Evolutionary conservation across 2,888 invertebrate species (phyloP).

Genomic region (Xestia c-nigrum): DNA sequence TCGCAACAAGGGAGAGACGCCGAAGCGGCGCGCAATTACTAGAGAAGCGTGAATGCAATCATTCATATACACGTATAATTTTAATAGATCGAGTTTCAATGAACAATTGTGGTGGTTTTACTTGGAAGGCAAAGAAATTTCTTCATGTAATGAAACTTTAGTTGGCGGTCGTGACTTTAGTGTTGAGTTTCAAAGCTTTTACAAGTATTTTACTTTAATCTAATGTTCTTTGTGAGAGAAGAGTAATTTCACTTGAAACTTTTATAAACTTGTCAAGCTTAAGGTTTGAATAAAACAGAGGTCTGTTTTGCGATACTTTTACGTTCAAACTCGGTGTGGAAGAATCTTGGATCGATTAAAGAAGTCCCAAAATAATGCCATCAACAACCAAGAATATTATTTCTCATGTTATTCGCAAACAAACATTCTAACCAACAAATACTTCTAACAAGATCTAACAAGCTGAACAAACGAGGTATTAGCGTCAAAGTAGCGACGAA

Average conservation of each 20-base stretch:
- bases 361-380: background rate
- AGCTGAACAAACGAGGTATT: slow-evolving; percentile 49
- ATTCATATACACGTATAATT: slow-evolving; percentile 56
- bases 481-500: slow-evolving; percentile 39
- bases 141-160: slow-evolving; percentile 37
- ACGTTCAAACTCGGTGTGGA: too few relatives aligned
- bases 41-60: slow-evolving; percentile 64
- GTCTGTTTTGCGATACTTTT: background rate
- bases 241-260: slow-evolving; percentile 7
- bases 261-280: background rate
- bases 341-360: background rate
- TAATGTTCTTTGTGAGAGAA: slow-evolving; percentile 8
- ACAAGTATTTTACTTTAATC: slow-evolving; percentile 12
- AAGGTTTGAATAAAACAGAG: background rate
- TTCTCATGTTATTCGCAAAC: background rate
- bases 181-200: slow-evolving; percentile 24
- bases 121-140: slow-evolving; percentile 22
- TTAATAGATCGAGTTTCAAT: slow-evolving; percentile 56
- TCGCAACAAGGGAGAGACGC: slow-evolving; percentile 74
- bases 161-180: slow-evolving; percentile 22
- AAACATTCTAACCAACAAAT: slow-evolving; percentile 37
- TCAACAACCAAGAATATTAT: background rate
- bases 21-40: slow-evolving; percentile 63
- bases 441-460: slow-evolving; percentile 57
- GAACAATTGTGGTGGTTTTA: slow-evolving; percentile 36